Conservation (phyloP, 2,113 vertebrate genomes). For the Dicentrarchus labrax region DNA sequence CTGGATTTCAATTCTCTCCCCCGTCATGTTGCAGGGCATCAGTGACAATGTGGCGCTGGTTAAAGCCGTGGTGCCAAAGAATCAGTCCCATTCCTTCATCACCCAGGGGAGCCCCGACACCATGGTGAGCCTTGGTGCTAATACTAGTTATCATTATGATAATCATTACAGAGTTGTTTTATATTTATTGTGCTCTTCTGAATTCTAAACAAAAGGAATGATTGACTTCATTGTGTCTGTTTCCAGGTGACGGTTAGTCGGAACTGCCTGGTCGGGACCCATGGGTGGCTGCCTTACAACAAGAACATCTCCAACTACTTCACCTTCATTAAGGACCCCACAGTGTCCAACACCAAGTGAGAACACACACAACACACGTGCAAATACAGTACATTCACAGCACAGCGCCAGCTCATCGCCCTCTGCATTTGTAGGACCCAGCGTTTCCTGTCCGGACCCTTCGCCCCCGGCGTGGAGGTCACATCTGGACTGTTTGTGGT, state of each 20-base stretch:
- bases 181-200: neutral
- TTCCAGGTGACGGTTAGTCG: constrained; percentile 91
- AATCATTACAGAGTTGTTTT: too few species aligned
- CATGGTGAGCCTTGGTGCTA: constrained; percentile 86
- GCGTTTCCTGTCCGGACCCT: constrained; percentile 90
- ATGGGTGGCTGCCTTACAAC: constrained; percentile 97
- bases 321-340: constrained; percentile 97
- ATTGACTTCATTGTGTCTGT: constrained; percentile 22
- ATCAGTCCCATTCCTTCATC: constrained; percentile 97
- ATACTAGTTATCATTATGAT: neutral
- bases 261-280: constrained; percentile 92
- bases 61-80: constrained; percentile 94
- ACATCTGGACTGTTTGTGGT: constrained; percentile 91
- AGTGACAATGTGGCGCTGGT: constrained; percentile 93
- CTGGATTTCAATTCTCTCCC: neutral
- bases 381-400: neutral
- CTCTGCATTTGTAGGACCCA: constrained; percentile 87
- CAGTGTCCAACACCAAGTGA: constrained; percentile 95
- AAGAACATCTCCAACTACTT: constrained; percentile 99
- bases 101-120: constrained; percentile 96
- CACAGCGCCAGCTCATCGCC: too few species aligned
- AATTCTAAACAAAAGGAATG: neutral
- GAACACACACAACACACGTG: constrained; percentile 48
- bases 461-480: constrained; percentile 92
- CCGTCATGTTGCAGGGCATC: constrained; percentile 88